These are phyloP conservation scores for Drosophila arizonae DNA, from an alignment of 1,140 invertebrate species.

Conservation along the genomic window DNA sequence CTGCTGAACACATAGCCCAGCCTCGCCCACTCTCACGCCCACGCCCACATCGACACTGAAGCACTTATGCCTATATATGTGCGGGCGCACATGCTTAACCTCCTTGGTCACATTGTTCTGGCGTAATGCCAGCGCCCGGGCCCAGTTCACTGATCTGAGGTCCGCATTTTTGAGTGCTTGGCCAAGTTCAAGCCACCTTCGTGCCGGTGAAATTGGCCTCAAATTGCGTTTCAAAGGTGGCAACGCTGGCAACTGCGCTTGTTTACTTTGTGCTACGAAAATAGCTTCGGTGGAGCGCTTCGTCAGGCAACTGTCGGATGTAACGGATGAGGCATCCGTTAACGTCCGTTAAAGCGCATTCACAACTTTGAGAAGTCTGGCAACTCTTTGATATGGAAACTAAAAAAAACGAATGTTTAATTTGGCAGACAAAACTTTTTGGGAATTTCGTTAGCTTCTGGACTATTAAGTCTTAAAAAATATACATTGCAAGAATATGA, in stretches of 20 bases:
- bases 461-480: no score
- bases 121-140: background rate
- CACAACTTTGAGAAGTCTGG: background rate
- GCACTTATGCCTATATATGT: background rate
- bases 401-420: no score
- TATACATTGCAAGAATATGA: no score
- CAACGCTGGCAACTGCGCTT: background rate
- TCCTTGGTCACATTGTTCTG: background rate
- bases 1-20: slow-evolving; percentile 5
- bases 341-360: background rate
- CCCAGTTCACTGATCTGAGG: slow-evolving; percentile 8
- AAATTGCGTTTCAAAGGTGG: slow-evolving; percentile 1
- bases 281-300: background rate
- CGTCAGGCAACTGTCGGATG: background rate
- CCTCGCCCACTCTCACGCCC: background rate
- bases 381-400: no score
- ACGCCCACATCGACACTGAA: background rate
- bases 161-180: background rate
- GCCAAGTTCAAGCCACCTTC: background rate
- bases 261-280: background rate
- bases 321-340: background rate
- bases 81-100: background rate
- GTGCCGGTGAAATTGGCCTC: background rate
- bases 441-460: no score
- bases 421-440: no score